phyloP scores from a whole-genome alignment of 2,113 vertebrate species.

The Tyto alba region DNA sequence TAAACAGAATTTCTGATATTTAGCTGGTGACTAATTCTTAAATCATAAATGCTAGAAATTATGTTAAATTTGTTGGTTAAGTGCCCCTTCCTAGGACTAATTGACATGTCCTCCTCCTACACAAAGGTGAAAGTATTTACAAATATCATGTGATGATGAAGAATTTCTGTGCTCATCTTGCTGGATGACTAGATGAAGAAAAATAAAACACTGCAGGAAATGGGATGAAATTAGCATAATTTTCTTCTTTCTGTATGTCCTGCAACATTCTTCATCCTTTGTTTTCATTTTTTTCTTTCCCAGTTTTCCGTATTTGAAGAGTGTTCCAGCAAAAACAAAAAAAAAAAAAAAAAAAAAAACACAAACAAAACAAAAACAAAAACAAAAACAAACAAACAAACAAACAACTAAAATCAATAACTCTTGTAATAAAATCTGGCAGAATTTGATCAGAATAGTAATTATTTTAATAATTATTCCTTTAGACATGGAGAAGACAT shows the following conservation, averaged over 20 bases:
- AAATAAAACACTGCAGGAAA: not conserved
- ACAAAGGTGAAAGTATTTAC: not conserved
- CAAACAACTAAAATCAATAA: not conserved
- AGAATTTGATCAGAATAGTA: not conserved
- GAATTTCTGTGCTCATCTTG: not conserved
- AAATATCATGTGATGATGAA: not conserved
- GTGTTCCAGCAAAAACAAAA: not conserved
- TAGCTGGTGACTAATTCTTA: not conserved
- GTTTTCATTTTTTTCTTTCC: accelerated
- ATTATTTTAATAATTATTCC: not conserved
- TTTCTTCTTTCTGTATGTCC: not conserved
- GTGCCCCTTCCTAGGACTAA: not conserved
- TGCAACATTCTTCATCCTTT: not conserved
- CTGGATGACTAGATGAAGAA: not conserved
- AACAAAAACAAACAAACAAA: no score
- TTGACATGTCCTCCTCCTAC: not conserved
- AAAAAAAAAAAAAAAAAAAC: no score
- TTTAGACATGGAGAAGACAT: not conserved
- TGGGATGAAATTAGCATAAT: not conserved
- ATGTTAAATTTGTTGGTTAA: not conserved
- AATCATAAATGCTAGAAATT: not conserved
- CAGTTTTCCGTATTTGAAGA: not conserved
- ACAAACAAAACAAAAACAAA: no score
- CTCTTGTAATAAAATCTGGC: not conserved
- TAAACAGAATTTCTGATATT: not conserved